Base-by-base conservation (phyloP, 2,797 vertebrate species). In the Gambelia wislizenii region DNA sequence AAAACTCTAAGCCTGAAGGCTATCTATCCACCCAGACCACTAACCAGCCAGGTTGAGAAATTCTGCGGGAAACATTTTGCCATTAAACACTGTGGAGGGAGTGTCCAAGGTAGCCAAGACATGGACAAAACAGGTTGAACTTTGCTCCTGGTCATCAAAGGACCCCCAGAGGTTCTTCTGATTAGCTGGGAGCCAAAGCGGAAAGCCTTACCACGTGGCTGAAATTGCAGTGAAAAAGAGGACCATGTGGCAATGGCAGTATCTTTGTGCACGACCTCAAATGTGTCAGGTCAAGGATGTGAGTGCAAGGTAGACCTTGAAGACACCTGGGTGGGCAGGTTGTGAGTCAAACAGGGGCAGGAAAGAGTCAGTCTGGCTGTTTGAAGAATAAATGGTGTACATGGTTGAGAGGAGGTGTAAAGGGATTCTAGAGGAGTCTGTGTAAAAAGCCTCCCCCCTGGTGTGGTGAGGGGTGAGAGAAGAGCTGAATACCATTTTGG, bases 61-160 rank as follows among this genome's bases (percentile, higher is more conserved):
- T 88, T 76, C 78, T 27, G 89, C 87, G 84, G 64, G 72, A 88
- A 92, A 88, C 39, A 42, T 12, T n/a, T 36, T 82, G n/a, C 52
- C 87, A 76, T n/a, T 90, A 83, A 89, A 86, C 78, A 74, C 80
- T 67, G 76, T 52, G 52, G n/a, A 36, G 39, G 36, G 92, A 16
- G 30, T 49, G 59, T 79, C 87, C 70, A 44, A 89, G 54, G 90
- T 49, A 83, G 76, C 10, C 64, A 75, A 33, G 30, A 6, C 36
- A 70, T 89, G 85, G 85, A 80, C 64, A 72, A 91, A 88, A 91
- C 84, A 54, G 22, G 27, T 70, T 94, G 89, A 93, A 88, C 90
- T 94, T 84, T 91, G 89, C 90, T 89, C 72, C 64, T 44, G 91
- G 83, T 54, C 61, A 90, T 20, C 44, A 13, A 52, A 83, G 79